Evolutionary conservation across 1,140 invertebrate species (phyloP), one percentile per base, ranked within the genome.

Genomic region (Hycleus phaleratus): DNA sequence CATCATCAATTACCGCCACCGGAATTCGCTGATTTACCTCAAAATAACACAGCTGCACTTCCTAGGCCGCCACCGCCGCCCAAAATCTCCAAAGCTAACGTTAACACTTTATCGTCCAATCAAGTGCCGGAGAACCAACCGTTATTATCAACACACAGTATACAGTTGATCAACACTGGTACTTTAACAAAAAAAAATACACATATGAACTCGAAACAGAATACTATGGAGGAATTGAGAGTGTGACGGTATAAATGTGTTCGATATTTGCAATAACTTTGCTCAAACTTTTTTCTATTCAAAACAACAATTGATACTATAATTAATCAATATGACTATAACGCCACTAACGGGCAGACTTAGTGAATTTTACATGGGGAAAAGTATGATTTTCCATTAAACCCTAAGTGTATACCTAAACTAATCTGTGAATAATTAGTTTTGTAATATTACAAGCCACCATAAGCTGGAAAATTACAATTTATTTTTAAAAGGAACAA

Each of bases 1-100:
- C 85, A 88, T 59, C 86, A 88, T 71, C 87, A 88, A 65, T 75
- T 88, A 62, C 85, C 86, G 26, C 85, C 86, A 2, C 86, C 87
- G 0, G 86, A 89, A 66, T 87, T 88, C 65, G 85, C 86, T 2
- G 86, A 88, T 68, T 74, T 88, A 46, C 83, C 83, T 3, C 82
- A 86, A 65, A 83, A 84, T 62, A 85, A 85, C 66, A 79, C 81
- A 1, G 79, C 81, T 25, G 80, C 82, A 32, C 74, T 85, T 50
- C 82, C 83, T 8, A 83, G 86, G 2, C 86, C 87, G 53, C 82
- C 82, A 11, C 85, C 86, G 1, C 87, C 87, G 0, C 86, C 87
- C 0, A 89, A 88, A 71, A 79, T 77, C 65, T 83, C 71, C 71
- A 87, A 78, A 74, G 81, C 50, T 60, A 81, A 77, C 71, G 83